These are phyloP conservation scores for Ectropis grisescens DNA, from an alignment of 1,140 invertebrate genomes.

Conservation along the genomic window DNA sequence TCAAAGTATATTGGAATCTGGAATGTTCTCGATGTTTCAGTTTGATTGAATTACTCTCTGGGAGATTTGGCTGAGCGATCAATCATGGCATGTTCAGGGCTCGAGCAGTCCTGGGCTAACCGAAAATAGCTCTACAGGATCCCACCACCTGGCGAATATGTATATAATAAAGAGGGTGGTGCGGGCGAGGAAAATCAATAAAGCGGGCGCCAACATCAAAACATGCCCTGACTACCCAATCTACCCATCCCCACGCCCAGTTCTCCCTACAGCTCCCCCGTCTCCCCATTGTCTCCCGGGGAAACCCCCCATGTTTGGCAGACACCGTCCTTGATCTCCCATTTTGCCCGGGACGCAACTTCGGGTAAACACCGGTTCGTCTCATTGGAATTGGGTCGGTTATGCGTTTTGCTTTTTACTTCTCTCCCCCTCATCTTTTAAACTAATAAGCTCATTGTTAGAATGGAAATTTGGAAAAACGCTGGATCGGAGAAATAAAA, in stretches of 20 bases:
- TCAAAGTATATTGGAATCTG: too few species aligned
- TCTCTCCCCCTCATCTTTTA: slow-evolving; percentile 11
- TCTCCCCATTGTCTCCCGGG: slow-evolving; percentile 42
- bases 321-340: slow-evolving; percentile 68
- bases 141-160: slow-evolving; percentile 56
- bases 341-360: slow-evolving; percentile 45
- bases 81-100: slow-evolving; percentile 43
- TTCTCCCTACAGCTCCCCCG: slow-evolving; percentile 7
- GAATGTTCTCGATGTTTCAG: too few species aligned
- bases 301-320: slow-evolving; percentile 65
- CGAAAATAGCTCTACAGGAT: slow-evolving; percentile 55
- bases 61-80: slow-evolving; percentile 16
- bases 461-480: too few species aligned
- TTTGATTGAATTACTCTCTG: slow-evolving; percentile 2
- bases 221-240: slow-evolving; percentile 8
- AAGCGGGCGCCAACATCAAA: slow-evolving; percentile 53
- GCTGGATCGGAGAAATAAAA: too few species aligned
- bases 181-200: slow-evolving; percentile 61
- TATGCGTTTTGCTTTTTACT: slow-evolving; percentile 38
- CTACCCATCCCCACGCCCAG: slow-evolving; percentile 19
- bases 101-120: slow-evolving; percentile 36
- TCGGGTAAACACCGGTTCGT: slow-evolving; percentile 60
- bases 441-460: slow-evolving; percentile 11
- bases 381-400: slow-evolving; percentile 56
- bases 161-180: slow-evolving; percentile 52